Evolutionary conservation across 30 jellyfish, hydroid and myxozoan genomes (phyloP).

Genomic region (Phacellophora camtschatica): DNA sequence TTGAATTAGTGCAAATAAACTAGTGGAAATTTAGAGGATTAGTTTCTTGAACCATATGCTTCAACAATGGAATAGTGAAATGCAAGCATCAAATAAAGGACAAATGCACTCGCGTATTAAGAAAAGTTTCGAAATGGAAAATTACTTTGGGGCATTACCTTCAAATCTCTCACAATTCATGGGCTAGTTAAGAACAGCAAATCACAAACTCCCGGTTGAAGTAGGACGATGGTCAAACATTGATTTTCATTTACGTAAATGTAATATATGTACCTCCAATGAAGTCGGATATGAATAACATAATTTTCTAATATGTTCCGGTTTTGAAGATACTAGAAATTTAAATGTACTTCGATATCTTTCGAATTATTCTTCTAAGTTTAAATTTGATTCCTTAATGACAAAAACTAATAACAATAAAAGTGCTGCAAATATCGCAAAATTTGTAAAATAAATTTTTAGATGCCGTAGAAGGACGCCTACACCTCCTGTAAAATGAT

Average conservation of each 20-base stretch:
- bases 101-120: background rate
- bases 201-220: background rate
- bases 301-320: too few relatives aligned
- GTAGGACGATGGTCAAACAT: background rate
- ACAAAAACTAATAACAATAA: background rate
- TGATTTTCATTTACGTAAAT: background rate
- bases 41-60: too few relatives aligned
- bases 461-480: background rate
- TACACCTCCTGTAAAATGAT: background rate
- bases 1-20: too few relatives aligned
- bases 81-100: background rate
- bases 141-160: background rate
- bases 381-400: background rate
- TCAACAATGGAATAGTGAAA: background rate
- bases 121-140: background rate
- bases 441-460: background rate
- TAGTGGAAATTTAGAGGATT: too few relatives aligned
- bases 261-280: background rate
- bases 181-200: background rate
- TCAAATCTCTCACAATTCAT: background rate
- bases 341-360: too few relatives aligned
- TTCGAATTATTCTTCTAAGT: background rate
- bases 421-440: background rate
- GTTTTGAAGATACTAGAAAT: too few relatives aligned
- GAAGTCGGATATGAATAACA: background rate